Conservation (phyloP, 2,888 invertebrate species). For the Tenthredo scrophulariae region DNA sequence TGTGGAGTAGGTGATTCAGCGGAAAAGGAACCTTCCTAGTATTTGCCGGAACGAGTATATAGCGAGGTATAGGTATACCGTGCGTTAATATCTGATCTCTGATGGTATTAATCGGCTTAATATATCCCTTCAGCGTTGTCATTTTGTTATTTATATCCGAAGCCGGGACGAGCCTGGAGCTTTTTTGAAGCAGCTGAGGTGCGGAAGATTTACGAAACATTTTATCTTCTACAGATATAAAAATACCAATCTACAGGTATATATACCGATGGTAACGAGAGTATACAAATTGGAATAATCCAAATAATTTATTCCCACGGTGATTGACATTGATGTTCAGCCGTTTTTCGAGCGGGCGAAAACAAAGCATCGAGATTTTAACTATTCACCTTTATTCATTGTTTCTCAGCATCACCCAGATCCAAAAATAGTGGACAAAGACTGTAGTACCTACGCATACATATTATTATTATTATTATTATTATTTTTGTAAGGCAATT, state of each 20-base stretch:
- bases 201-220: constrained; percentile 4
- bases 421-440: not conserved
- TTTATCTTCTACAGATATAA: not conserved
- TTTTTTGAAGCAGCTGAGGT: not conserved
- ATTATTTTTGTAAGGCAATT: not conserved
- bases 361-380: not conserved
- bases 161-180: not conserved
- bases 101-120: not conserved
- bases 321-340: constrained; percentile 20
- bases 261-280: constrained; percentile 17
- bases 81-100: not conserved
- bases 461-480: not conserved
- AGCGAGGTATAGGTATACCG: not conserved
- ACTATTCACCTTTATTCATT: constrained; percentile 1
- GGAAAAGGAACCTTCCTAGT: not conserved
- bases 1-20: not conserved
- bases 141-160: constrained; percentile 12
- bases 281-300: constrained; percentile 41
- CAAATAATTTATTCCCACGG: constrained; percentile 17
- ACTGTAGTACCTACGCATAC: not conserved
- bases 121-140: not conserved
- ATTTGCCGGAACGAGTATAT: not conserved
- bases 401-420: not conserved
- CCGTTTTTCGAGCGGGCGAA: not conserved
- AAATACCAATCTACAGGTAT: not conserved